Evolutionary conservation across 2,113 vertebrate genomes (phyloP), one percentile per base, ranked within the genome.

Genomic region (Menidia beryllina): DNA sequence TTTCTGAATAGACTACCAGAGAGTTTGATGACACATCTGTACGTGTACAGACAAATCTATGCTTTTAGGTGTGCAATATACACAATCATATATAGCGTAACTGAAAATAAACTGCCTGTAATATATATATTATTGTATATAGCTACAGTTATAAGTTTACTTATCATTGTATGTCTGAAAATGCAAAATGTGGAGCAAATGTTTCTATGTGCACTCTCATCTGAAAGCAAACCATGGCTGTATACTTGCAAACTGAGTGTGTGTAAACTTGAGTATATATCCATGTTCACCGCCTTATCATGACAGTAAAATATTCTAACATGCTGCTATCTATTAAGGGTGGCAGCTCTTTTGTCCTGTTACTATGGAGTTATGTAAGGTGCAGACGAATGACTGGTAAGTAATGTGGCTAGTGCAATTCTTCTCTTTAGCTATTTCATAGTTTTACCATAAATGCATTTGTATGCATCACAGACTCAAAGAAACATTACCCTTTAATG

Each of bases 311-410:
- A 78, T 61, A 69, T 56, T 85, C 67, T 83, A 80, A 69, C 82
- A 70, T 73, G 72, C 68, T 79, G 27, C 59, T 77, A 64, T 82
- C 75, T 68, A 52, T 71, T 45, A 78, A 71, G 51, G 60, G 56
- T 75, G 67, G 75, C 79, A 73, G 76, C 83, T 83, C 83, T 82
- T 79, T 45, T 71, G 83, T 50, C 61, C 78, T 74, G 75, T 58
- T 63, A 64, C n/a, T 53, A 48, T 53, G 61, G 39, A 55, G 59
- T 55, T 41, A 72, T 84, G 70, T 50, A 70, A 38, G 43, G 56
- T 36, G 59, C 48, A 53, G 73, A 50, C 63, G 75, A 83, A 85
- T 85, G 83, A 87, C 43, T 87, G 74, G 74, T 79, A 62, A 75
- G 75, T 69, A 64, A 75, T 69, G 58, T 1, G 36, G 68, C 63